These are phyloP conservation scores for Synergus laeviventris DNA, from an alignment of 2,888 invertebrate genomes.

Conservation along the genomic window DNA sequence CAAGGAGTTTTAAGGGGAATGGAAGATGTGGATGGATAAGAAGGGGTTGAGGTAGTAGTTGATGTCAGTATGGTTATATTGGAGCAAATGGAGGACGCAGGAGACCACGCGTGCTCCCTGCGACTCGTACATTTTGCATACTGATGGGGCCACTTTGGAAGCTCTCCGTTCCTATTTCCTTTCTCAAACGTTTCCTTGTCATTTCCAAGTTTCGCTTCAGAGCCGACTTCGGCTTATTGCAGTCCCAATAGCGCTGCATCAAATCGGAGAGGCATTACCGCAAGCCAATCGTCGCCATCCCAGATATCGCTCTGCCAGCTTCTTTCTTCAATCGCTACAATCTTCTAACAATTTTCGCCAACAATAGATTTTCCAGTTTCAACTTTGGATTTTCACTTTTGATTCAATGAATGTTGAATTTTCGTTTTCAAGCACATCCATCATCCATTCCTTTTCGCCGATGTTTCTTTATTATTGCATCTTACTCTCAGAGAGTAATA, in stretches of 20 bases:
- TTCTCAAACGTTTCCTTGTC: constrained; percentile 64
- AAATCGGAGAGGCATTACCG: constrained; percentile 30
- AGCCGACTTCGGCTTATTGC: constrained; percentile 50
- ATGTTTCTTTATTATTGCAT: background rate
- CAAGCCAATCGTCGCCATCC: constrained; percentile 23
- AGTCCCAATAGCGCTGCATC: constrained; percentile 35
- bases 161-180: constrained; percentile 63
- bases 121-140: constrained; percentile 69
- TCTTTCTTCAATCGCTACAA: constrained; percentile 24
- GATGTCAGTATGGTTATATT: constrained; percentile 15
- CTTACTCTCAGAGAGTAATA: no score
- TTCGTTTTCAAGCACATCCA: background rate
- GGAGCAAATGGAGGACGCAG: constrained; percentile 60
- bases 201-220: constrained; percentile 60
- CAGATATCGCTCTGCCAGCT: background rate
- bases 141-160: constrained; percentile 69
- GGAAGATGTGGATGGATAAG: background rate
- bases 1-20: background rate
- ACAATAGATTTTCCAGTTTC: constrained; percentile 27
- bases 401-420: background rate
- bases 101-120: constrained; percentile 60
- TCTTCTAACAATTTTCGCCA: constrained; percentile 30
- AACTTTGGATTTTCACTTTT: background rate
- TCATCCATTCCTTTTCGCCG: background rate
- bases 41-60: background rate